Evolutionary conservation across 2,113 vertebrate species (phyloP).

Genomic region (Cynoglossus semilaevis): DNA sequence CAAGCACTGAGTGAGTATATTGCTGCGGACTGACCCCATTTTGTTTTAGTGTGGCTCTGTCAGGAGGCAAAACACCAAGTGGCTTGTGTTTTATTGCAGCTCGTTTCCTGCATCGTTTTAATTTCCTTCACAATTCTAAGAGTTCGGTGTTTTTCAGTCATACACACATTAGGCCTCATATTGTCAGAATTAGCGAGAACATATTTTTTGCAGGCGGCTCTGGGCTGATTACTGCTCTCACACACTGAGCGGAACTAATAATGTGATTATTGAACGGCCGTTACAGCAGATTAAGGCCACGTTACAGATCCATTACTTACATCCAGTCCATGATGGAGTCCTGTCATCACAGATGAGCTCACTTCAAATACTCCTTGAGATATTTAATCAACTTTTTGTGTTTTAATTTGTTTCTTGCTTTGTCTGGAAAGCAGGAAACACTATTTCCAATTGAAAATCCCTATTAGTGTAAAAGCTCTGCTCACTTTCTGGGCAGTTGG

Average conservation of each 20-base stretch:
- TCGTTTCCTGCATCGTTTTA: not conserved
- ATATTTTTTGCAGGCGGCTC: constrained; percentile 34
- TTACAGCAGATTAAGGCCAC: constrained; percentile 32
- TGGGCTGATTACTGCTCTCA: constrained; percentile 21
- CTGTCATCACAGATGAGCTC: too few species aligned
- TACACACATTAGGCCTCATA: constrained; percentile 15
- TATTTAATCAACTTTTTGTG: too few species aligned
- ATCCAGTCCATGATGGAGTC: constrained; percentile 6
- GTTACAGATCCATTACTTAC: constrained; percentile 54
- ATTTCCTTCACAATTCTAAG: constrained; percentile 42
- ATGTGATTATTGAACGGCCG: constrained; percentile 20
- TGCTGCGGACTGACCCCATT: constrained; percentile 9
- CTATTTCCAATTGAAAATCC: too few species aligned
- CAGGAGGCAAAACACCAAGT: constrained; percentile 1
- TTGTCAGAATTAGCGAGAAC: constrained; percentile 39
- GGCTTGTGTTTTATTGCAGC: not conserved
- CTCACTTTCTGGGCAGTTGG: too few species aligned
- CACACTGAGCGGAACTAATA: constrained; percentile 24
- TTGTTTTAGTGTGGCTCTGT: not conserved
- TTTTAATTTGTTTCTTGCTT: too few species aligned
- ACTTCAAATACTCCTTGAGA: constrained; percentile 3
- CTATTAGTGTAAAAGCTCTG: too few species aligned
- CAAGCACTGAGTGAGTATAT: constrained; percentile 5
- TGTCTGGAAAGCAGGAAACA: too few species aligned
- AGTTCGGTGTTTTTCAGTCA: constrained; percentile 35